Evolutionary conservation across 37 sponge, comb jelly and placozoan genomes (phyloP), one percentile per base, ranked within the genome.

Genomic region (Hexactinellida sp.): DNA sequence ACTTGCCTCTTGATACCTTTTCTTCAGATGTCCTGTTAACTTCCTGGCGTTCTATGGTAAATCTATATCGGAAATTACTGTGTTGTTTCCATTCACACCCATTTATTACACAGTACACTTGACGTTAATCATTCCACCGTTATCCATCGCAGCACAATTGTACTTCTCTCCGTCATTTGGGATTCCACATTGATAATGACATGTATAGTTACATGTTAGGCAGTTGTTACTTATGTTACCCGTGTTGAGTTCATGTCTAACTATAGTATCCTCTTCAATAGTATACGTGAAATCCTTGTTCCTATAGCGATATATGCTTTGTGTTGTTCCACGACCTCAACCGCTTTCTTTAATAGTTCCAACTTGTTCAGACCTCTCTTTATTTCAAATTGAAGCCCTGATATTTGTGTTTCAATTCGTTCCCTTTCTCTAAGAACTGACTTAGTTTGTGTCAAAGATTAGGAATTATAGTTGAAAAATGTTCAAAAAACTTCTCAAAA

Each of bases 141-240:
- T n/a, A 41, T 87, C 30, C 85, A 88, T 85, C 39, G 84, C 89
- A 24, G 55, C 19, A 38, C 89, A 88, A 0, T 37, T 10, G 54
- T 63, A 37, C 35, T 88, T 88, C 0, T 88, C 85, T 38, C 1
- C 32, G 63, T 88, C 83, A 13, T 55, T 34, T 32, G 85, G n/a
- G 19, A 54, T 24, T 36, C 10, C 36, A 25, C 89, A 88, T 35
- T 16, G 23, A 30, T 76, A 7, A 37, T 88, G 89, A 36, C 89
- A 88, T 10, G 89, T 85, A 32, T 37, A 3, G 83, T 88, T 85
- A 41, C 89, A 88, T 1, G 28, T 82, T 0, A 85, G 36, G 39
- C 89, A 88, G 35, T 88, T 88, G 0, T 85, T 88, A 38, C 55
- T 82, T 34, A 34, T 37, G 38, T 51, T 23, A 10, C 85, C 85